Evolutionary conservation across 2,113 vertebrate genomes (phyloP), one percentile per base, ranked within the genome.

Genomic region (Xiphophorus maculatus): DNA sequence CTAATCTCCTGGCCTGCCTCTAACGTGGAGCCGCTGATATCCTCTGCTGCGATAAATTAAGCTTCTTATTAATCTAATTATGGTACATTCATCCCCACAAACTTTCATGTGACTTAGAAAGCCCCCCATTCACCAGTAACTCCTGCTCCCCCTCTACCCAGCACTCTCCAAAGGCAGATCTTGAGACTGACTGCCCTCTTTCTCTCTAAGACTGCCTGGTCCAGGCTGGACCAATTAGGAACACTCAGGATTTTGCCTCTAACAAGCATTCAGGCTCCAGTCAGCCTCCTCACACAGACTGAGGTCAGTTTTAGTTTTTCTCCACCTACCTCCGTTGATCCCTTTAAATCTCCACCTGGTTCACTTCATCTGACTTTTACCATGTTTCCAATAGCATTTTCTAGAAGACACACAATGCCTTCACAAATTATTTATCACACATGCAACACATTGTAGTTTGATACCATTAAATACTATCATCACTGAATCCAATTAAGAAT

Each of bases 31-130:
- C 95, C 95, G 96, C 96, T 97, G 96, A 97, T 97, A 98, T 97
- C 96, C 96, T 97, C 96, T 95, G 95, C 96, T 97, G 96, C 95
- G 95, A 97, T 96, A 98, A 98, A 98, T 98, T 98, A 97, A 98
- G 96, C 96, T 97, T 96, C 96, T 98, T 99, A 98, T 98, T 98
- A 97, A 98, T 98, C 97, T 98, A 97, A 98, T 98, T 98, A 98
- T 96, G 95, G 94, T 96, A 97, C 95, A 97, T 97, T 97, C 96
- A 97, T 96, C 96, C 96, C 81, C 93, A 95, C 95, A 96, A 98
- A 97, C 96, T 97, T 98, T 97, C 96, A 98, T 98, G 96, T 98
- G 96, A 97, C 96, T 97, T 96, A 94, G 96, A 96, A 97, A 98
- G 95, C 94, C 89, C 22, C 90, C 88, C 88, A 86, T 81, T 90